A percentile compares a stretch with the other conserved stretches of the same genome.
Conservation (phyloP, 2,797 vertebrate species). For the Coluber constrictor region DNA sequence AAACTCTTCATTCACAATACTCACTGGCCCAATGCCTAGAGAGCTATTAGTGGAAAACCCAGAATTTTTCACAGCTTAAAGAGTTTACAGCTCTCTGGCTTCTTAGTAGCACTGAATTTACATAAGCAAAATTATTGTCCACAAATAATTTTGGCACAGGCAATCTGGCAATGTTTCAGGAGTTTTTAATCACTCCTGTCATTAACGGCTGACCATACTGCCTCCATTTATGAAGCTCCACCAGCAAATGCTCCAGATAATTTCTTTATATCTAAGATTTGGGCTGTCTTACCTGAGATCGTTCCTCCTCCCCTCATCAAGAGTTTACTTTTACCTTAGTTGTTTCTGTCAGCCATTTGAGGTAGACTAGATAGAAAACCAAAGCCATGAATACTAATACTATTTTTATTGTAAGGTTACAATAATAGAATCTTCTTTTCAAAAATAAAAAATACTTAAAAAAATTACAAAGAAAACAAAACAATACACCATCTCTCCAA, state of each 20-base stretch:
- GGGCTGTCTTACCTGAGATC: background rate
- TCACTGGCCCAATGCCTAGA: background rate
- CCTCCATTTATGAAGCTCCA: background rate
- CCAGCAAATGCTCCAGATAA: background rate
- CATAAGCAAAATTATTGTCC: background rate
- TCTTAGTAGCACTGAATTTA: background rate
- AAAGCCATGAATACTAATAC: background rate
- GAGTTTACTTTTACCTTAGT: background rate
- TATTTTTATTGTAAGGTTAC: background rate
- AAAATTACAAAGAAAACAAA: background rate
- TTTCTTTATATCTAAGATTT: background rate
- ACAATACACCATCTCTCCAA: background rate
- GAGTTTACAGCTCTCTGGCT: background rate
- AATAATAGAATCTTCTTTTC: background rate
- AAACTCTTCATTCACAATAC: background rate
- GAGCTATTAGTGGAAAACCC: background rate
- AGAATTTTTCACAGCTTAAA: background rate
- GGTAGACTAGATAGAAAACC: background rate
- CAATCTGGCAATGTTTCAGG: background rate
- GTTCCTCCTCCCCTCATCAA: background rate
- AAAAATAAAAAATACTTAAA: background rate
- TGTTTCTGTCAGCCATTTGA: background rate
- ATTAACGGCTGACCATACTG: background rate
- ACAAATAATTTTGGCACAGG: background rate
- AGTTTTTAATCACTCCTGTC: background rate